Evolutionary conservation across 2,797 vertebrate species (phyloP), one percentile per base, ranked within the genome.

Genomic region (Hippoglossus hippoglossus): DNA sequence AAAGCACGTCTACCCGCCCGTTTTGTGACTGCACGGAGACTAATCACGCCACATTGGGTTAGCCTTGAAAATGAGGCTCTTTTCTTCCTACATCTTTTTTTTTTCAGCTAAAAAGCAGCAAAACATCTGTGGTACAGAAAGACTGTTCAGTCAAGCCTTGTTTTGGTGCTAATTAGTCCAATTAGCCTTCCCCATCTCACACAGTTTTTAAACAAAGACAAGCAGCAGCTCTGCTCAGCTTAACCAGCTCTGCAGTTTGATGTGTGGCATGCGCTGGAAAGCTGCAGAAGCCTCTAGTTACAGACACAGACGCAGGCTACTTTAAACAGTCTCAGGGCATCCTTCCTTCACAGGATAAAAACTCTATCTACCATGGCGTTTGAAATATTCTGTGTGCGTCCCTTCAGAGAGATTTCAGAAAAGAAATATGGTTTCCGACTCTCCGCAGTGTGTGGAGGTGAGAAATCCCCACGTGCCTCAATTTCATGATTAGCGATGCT

Each of bases 121-220:
- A 86, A 88, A 83, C 87, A 89, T 87, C 83, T 88, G 87, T 63
- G 84, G 71, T 72, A 66, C 78, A 80, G 81, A 87, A 72, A 84
- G 73, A 79, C 71, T 75, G 79, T 82, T 89, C 82, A 68, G 81
- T 80, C 75, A 78, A 83, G 83, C 77, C 86, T 81, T 89, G 85
- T 90, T 90, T 91, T 86, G 78, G 69, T 78, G 70, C 81, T 92
- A 93, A 92, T 92, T 92, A 91, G 91, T 81, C 90, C 90, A 92
- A 92, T 93, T 93, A 91, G 80, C 84, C 87, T 87, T 83, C 87
- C 78, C 47, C 77, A 71, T 89, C 85, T 87, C 79, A 71, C 82
- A 73, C 82, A 80, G 80, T 77, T 89, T 46, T 84, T 81, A 87
- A 86, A 89, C 88, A 85, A 92, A 91, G 80, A 83, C 53, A 12